Evolutionary conservation across 2,888 invertebrate genomes (phyloP).

Genomic region (Drosophila helvetica): DNA sequence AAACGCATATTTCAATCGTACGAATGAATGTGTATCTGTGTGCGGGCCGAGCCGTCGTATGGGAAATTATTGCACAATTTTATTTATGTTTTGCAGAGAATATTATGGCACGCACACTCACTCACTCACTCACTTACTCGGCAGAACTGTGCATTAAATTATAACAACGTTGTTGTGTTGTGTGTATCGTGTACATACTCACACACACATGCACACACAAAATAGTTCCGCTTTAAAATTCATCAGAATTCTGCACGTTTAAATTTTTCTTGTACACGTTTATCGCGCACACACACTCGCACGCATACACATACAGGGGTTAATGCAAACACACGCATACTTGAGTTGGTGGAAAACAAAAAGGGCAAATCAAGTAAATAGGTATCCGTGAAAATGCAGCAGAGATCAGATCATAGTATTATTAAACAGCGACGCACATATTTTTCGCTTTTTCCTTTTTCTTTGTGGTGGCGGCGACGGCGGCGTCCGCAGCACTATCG

Average conservation of each 20-base stretch:
- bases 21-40: conserved; percentile 35
- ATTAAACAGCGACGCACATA: conserved; percentile 61
- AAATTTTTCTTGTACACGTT: conserved; percentile 72
- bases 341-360: conserved; percentile 53
- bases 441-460: conserved; percentile 52
- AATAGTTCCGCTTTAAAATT: conserved; percentile 70
- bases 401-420: conserved; percentile 34
- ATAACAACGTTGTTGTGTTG: conserved; percentile 28
- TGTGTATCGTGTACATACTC: conserved; percentile 39
- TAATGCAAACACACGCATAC: background rate
- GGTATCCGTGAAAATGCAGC: conserved; percentile 41
- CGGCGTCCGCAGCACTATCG: conserved; percentile 60
- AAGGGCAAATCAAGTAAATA: conserved; percentile 45
- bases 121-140: conserved; percentile 18
- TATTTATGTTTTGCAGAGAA: conserved; percentile 61
- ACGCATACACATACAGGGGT: conserved; percentile 33
- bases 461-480: conserved; percentile 59
- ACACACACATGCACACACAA: conserved; percentile 13
- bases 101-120: conserved; percentile 39
- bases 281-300: conserved; percentile 60
- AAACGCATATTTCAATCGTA: conserved; percentile 25
- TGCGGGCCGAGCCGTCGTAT: conserved; percentile 42
- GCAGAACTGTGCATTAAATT: conserved; percentile 28
- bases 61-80: conserved; percentile 73
- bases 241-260: conserved; percentile 73